Conservation (phyloP, 2,888 invertebrate species). For the Polymixis lichenea region DNA sequence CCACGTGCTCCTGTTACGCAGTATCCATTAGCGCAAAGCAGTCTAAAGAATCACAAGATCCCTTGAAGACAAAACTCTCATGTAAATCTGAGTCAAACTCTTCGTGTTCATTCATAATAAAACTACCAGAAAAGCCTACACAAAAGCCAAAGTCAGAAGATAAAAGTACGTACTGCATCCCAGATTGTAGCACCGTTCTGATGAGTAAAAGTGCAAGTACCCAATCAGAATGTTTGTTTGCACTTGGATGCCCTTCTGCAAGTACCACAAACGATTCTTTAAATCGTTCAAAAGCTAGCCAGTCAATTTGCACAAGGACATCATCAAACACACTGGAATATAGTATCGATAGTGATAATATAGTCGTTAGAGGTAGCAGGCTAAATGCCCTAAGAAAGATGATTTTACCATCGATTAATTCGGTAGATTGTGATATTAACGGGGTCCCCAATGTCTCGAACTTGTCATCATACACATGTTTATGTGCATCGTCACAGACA, state of each 20-base stretch:
- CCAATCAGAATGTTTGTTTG: neutral
- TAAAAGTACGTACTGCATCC: conserved; percentile 15
- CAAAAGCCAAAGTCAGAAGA: neutral
- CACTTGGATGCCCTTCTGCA: neutral
- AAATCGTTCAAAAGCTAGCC: neutral
- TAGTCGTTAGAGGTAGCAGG: conserved; percentile 23
- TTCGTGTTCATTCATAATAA: neutral
- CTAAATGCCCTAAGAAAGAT: conserved; percentile 49
- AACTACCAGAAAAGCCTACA: neutral
- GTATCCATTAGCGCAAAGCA: too few species aligned
- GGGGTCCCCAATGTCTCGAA: neutral
- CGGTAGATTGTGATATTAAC: neutral
- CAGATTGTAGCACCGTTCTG: neutral
- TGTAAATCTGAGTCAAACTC: conserved; percentile 9
- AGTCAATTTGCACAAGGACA: neutral
- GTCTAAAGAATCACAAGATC: neutral
- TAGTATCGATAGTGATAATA: neutral
- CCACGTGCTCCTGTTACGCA: neutral
- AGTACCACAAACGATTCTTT: neutral
- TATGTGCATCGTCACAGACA: neutral
- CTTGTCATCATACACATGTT: too few species aligned
- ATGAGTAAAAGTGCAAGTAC: too few species aligned
- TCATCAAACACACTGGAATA: neutral
- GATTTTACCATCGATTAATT: conserved; percentile 22
- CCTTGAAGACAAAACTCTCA: neutral